These are phyloP conservation scores for Mycteria americana DNA, from an alignment of 2,797 vertebrate genomes.

Conservation along the genomic window DNA sequence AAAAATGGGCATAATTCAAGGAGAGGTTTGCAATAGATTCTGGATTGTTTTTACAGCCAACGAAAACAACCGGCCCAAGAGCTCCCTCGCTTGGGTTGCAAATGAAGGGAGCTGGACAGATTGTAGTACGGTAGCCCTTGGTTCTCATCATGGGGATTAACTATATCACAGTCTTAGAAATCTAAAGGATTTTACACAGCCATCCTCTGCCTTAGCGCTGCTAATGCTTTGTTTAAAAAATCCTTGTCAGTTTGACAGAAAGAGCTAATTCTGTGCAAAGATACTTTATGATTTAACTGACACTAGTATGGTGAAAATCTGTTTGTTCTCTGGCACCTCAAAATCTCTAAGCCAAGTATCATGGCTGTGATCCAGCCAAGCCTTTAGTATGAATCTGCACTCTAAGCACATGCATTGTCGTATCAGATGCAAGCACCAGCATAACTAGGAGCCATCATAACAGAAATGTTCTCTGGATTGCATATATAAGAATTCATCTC, in stretches of 20 bases:
- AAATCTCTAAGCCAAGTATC: neutral
- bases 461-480: neutral
- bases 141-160: neutral
- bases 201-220: neutral
- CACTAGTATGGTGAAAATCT: conserved; percentile 5
- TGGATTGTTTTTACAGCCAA: neutral
- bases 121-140: neutral
- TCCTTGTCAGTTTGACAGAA: conserved; percentile 27
- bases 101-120: neutral
- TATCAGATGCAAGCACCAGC: neutral
- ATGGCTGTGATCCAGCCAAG: neutral
- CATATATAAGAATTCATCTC: neutral
- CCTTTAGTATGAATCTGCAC: neutral
- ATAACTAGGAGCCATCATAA: neutral
- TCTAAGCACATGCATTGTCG: neutral
- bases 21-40: neutral
- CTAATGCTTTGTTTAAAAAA: conserved; percentile 20
- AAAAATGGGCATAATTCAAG: neutral
- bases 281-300: conserved; percentile 21
- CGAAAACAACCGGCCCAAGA: neutral
- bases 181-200: conserved; percentile 3
- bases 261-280: conserved; percentile 48
- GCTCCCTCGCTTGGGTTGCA: neutral
- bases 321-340: conserved; percentile 22
- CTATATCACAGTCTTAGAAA: neutral